Conservation (phyloP, 2,888 invertebrate species). For the Synergus laeviventris region DNA sequence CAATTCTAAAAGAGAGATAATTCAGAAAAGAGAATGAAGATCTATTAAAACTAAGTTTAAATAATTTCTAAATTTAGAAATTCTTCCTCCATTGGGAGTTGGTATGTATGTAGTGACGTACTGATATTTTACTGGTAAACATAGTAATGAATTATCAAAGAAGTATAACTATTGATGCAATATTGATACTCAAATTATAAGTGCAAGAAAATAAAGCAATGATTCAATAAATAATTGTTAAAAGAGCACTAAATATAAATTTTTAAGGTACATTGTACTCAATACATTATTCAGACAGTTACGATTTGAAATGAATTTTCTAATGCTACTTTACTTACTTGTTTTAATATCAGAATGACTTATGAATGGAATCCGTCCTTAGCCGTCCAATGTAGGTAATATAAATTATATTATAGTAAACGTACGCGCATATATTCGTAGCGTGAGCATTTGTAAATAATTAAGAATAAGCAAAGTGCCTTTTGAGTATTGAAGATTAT, state of each 20-base stretch:
- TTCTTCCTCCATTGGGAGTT: neutral
- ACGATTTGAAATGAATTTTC: neutral
- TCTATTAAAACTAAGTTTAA: neutral
- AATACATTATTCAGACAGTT: neutral
- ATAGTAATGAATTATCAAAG: neutral
- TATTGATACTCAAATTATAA: too few species aligned
- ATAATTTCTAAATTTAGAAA: neutral
- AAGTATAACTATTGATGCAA: too few species aligned
- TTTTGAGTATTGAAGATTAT: conserved; percentile 49
- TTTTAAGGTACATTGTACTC: neutral
- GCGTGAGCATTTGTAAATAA: conserved; percentile 59
- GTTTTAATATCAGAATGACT: conserved; percentile 41
- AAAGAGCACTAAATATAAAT: neutral
- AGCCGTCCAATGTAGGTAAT: conserved; percentile 41
- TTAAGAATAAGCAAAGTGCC: conserved; percentile 56
- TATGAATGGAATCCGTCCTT: conserved; percentile 61
- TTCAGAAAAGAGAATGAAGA: neutral
- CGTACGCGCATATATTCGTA: conserved; percentile 42
- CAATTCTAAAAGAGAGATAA: neutral
- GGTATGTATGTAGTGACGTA: neutral
- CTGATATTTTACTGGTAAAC: neutral
- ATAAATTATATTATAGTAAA: neutral
- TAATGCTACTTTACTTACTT: neutral
- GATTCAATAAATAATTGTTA: neutral
- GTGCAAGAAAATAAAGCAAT: neutral